Percentiles rank a stretch among this genome's conserved stretches.
Evolutionary conservation across 2,797 vertebrate genomes (phyloP).

Genomic region (Ceryle rudis): DNA sequence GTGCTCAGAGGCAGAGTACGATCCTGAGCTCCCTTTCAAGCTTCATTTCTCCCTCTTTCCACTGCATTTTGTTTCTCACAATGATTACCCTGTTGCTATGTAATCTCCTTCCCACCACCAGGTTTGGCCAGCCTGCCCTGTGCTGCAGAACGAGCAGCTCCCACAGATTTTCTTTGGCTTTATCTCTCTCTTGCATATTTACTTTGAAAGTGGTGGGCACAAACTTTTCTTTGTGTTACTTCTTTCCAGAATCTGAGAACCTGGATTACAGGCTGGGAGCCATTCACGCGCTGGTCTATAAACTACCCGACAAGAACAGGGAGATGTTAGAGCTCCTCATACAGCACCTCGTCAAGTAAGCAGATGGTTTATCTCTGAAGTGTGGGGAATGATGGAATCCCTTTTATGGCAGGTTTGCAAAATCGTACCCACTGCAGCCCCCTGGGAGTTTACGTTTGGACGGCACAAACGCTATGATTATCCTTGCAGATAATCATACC

Average conservation of each 20-base stretch:
- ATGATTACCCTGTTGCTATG: neutral
- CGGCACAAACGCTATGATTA: neutral
- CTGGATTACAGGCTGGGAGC: constrained; percentile 91
- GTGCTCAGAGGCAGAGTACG: neutral
- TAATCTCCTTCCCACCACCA: neutral
- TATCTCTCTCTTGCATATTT: neutral
- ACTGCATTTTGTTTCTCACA: neutral
- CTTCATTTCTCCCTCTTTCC: neutral
- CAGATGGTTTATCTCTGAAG: neutral
- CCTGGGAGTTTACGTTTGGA: neutral
- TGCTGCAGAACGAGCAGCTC: neutral
- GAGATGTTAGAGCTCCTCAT: constrained; percentile 95
- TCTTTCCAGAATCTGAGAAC: constrained; percentile 90
- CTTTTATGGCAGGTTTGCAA: neutral
- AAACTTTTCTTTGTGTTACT: constrained; percentile 6
- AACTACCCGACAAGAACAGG: constrained; percentile 93
- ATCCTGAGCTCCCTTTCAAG: neutral
- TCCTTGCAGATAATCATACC: neutral
- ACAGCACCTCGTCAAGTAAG: constrained; percentile 93
- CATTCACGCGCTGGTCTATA: constrained; percentile 92
- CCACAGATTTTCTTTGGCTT: neutral
- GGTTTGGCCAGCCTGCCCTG: neutral
- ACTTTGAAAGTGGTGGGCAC: neutral
- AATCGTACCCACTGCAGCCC: neutral
- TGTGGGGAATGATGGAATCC: neutral